Percentiles rank a stretch among this genome's conserved stretches.
These are phyloP conservation scores for Drosophila erecta DNA, from an alignment of 1,140 invertebrate species.

Conservation along the genomic window DNA sequence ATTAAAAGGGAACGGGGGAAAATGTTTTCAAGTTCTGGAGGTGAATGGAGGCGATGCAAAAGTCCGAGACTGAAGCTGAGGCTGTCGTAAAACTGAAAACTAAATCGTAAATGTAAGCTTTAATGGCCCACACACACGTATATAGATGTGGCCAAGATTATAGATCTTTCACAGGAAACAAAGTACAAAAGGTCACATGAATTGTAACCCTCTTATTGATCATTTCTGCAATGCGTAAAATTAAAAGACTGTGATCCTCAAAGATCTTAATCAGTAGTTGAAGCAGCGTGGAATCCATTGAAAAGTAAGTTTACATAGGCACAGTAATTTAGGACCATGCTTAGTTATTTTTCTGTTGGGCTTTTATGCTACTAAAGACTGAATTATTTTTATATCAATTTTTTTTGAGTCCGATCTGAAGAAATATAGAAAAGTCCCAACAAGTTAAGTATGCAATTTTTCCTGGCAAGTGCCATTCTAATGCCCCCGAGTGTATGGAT, in stretches of 20 bases:
- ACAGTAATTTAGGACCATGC: too few species aligned
- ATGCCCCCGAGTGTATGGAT: background rate
- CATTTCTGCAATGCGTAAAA: too few species aligned
- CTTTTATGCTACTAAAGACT: too few species aligned
- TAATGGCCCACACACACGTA: slow-evolving; percentile 33
- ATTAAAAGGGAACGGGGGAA: slow-evolving; percentile 3
- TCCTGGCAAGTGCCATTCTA: background rate
- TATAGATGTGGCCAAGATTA: background rate
- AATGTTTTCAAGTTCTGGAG: slow-evolving; percentile 9
- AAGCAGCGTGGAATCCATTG: too few species aligned
- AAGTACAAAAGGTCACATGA: too few species aligned
- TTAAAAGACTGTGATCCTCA: too few species aligned
- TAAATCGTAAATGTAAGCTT: slow-evolving; percentile 72
- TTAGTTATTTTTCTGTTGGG: too few species aligned
- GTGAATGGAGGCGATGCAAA: slow-evolving; percentile 27
- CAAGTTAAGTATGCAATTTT: background rate
- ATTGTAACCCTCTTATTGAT: too few species aligned
- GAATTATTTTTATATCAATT: too few species aligned
- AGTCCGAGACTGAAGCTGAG: slow-evolving; percentile 31
- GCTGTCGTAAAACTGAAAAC: slow-evolving; percentile 64
- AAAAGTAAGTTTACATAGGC: too few species aligned
- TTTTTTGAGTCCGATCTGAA: background rate
- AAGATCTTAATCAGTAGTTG: too few species aligned
- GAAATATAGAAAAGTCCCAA: background rate
- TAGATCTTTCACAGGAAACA: background rate